Conservation (phyloP, 2,797 vertebrate genomes). For the Cichlasoma orientale region DNA sequence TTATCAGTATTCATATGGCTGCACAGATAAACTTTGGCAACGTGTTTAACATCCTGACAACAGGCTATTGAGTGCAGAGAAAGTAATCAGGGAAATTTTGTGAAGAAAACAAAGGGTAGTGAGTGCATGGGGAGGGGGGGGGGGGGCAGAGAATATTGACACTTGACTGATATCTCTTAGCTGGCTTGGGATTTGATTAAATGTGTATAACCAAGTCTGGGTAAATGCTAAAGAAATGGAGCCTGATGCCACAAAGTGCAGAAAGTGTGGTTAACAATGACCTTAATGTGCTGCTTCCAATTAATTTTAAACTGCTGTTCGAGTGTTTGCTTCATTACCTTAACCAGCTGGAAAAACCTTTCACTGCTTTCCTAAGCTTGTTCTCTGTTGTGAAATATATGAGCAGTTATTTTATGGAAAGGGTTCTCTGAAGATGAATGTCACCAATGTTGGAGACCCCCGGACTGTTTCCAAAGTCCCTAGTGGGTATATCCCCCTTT, state of each 20-base stretch:
- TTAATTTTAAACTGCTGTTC: slow-evolving; percentile 42
- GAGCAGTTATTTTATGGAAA: not conserved
- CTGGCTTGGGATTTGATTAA: slow-evolving; percentile 27
- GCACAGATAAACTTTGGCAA: slow-evolving; percentile 14
- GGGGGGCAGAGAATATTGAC: slow-evolving; percentile 6
- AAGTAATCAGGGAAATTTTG: slow-evolving; percentile 17
- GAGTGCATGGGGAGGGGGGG: not conserved
- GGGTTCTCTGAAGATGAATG: not conserved
- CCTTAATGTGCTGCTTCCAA: slow-evolving; percentile 41
- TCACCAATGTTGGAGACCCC: not conserved
- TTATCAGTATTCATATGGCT: slow-evolving; percentile 26
- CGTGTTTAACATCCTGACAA: slow-evolving; percentile 12
- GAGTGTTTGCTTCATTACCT: slow-evolving; percentile 29
- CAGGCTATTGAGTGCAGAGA: not conserved
- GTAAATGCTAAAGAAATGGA: slow-evolving; percentile 30
- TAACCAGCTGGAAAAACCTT: slow-evolving; percentile 24
- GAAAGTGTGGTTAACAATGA: slow-evolving; percentile 46
- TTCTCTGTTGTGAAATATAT: not conserved
- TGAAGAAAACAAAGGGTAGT: slow-evolving; percentile 11
- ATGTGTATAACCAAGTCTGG: slow-evolving; percentile 21
- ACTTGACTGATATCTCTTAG: slow-evolving; percentile 26
- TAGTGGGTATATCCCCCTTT: not conserved
- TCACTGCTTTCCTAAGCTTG: not conserved
- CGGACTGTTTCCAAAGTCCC: too few relatives aligned
- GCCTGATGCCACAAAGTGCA: slow-evolving; percentile 36